Percentiles rank a stretch among this genome's conserved stretches.
These are phyloP conservation scores for Pangasius macronema DNA, from an alignment of 2,797 vertebrate genomes.

Conservation along the genomic window DNA sequence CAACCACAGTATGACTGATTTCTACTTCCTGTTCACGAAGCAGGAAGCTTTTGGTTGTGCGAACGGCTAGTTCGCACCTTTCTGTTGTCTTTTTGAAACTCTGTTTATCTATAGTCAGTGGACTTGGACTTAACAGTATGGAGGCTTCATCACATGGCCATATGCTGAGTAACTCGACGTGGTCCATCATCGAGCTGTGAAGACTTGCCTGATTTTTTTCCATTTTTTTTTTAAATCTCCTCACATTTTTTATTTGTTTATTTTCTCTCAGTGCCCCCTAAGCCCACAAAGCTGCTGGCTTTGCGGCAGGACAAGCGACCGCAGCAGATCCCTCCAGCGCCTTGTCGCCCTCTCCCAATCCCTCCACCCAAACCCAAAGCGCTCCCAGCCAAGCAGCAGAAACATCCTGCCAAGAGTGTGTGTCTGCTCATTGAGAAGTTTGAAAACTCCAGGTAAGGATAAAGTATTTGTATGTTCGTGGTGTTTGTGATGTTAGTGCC, in stretches of 20 bases:
- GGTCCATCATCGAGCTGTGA: constrained; percentile 18
- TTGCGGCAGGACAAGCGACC: constrained; percentile 79
- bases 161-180: constrained; percentile 45
- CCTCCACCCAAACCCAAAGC: constrained; percentile 76
- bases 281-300: constrained; percentile 81
- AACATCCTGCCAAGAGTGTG: constrained; percentile 71
- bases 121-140: constrained; percentile 57
- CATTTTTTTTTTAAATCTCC: background rate
- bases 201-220: constrained; percentile 39
- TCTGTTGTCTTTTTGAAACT: constrained; percentile 17
- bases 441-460: constrained; percentile 79
- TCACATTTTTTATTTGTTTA: background rate
- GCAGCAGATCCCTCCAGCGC: constrained; percentile 78
- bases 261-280: constrained; percentile 81
- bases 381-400: constrained; percentile 6
- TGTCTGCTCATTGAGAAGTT: constrained; percentile 82
- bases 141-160: constrained; percentile 65
- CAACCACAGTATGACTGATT: constrained; percentile 56
- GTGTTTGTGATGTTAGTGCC: background rate
- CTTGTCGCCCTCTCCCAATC: constrained; percentile 79
- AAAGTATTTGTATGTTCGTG: background rate
- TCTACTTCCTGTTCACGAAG: constrained; percentile 86
- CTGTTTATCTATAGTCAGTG: background rate
- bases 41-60: constrained; percentile 74
- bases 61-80: constrained; percentile 47